phyloP scores from a whole-genome alignment of 2,113 vertebrate genomes.

The Cromileptes altivelis region DNA sequence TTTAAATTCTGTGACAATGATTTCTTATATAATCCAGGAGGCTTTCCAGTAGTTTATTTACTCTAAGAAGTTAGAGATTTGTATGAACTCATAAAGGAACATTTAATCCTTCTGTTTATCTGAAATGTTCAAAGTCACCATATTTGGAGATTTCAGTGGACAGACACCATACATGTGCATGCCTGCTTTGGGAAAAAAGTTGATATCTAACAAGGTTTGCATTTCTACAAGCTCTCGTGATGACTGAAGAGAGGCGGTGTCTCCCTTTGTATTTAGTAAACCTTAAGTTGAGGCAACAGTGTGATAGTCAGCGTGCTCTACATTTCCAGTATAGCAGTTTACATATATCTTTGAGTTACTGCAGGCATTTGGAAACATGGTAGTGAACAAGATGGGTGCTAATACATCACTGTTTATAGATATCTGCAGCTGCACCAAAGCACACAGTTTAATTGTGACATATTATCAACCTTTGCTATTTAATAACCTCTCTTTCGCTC shows the following conservation, averaged over 20 bases:
- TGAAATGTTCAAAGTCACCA: neutral
- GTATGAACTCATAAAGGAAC: neutral
- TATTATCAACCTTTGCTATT: neutral
- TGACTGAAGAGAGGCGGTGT: neutral
- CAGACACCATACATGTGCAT: neutral
- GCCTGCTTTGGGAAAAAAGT: neutral
- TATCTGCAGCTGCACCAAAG: neutral
- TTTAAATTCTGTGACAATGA: too few species aligned
- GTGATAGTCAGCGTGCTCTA: neutral
- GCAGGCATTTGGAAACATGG: neutral
- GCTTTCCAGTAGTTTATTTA: neutral
- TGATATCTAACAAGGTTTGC: too few species aligned
- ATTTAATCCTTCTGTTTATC: neutral
- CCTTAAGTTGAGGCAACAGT: neutral
- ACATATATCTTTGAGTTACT: neutral
- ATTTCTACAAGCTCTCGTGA: neutral
- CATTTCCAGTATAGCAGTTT: neutral
- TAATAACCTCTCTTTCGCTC: neutral
- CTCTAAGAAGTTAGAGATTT: neutral
- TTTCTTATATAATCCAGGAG: neutral
- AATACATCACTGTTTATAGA: neutral
- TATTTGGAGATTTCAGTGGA: neutral
- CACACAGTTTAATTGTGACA: neutral
- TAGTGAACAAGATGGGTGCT: neutral
- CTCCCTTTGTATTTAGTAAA: neutral